These are phyloP conservation scores for Orius insidiosus DNA, from an alignment of 1,140 invertebrate genomes.

Conservation along the genomic window DNA sequence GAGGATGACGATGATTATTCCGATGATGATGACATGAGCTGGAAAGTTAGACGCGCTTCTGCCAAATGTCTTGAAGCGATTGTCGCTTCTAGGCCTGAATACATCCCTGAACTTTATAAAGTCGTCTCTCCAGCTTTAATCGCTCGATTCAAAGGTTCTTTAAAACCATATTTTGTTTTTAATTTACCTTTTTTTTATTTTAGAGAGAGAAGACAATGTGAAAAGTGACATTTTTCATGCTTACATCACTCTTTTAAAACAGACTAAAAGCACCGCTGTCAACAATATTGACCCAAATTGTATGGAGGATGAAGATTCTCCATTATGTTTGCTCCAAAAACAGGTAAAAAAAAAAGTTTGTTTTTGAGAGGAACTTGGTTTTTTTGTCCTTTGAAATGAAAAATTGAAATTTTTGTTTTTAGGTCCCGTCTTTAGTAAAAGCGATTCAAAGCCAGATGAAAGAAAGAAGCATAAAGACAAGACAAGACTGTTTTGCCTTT, in stretches of 20 bases:
- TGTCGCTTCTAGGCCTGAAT: constrained; percentile 77
- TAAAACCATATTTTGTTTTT: constrained; percentile 1
- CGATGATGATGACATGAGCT: constrained; percentile 98
- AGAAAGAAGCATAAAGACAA: constrained; percentile 83
- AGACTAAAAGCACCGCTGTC: constrained; percentile 57
- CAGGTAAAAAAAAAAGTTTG: constrained; percentile 18
- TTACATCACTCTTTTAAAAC: constrained; percentile 80
- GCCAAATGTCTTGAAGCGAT: constrained; percentile 95
- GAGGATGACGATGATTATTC: constrained; percentile 79
- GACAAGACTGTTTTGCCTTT: constrained; percentile 81
- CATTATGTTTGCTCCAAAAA: constrained; percentile 22
- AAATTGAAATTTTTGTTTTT: constrained; percentile 5
- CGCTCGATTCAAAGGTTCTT: constrained; percentile 73
- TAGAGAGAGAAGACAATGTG: constrained; percentile 95
- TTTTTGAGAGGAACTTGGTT: not conserved
- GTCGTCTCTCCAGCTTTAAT: constrained; percentile 79
- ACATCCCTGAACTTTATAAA: constrained; percentile 78
- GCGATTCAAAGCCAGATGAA: constrained; percentile 79
- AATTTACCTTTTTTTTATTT: constrained; percentile 19
- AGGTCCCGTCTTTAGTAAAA: constrained; percentile 63
- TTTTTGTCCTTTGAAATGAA: constrained; percentile 27
- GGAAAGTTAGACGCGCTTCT: constrained; percentile 86
- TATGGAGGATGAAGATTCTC: constrained; percentile 49
- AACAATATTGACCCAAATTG: constrained; percentile 48
- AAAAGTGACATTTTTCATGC: constrained; percentile 96